phyloP scores from a whole-genome alignment of 2,797 vertebrate genomes.

The Melanotaenia maccullochi region DNA sequence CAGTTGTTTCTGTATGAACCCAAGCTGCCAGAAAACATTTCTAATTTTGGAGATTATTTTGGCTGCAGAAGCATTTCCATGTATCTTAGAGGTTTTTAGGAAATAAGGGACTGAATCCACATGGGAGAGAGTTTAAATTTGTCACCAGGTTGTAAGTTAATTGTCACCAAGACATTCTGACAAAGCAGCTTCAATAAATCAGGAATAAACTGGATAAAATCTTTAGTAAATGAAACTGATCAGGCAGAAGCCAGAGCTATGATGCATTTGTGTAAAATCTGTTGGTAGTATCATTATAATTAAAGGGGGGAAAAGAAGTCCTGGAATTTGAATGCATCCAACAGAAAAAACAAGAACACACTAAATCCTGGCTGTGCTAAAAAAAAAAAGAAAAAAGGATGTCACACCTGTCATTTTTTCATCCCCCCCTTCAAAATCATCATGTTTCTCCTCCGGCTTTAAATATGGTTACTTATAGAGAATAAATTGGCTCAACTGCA shows the following conservation, averaged over 20 bases:
- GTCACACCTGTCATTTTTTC: not conserved
- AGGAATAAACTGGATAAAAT: not conserved
- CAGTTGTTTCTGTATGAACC: not conserved
- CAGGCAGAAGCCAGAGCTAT: not conserved
- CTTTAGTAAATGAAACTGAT: conserved; percentile 6
- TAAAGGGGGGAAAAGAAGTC: not conserved
- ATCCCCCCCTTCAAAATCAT: not conserved
- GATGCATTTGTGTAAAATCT: not conserved
- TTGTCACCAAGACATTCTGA: not conserved
- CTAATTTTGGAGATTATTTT: not conserved
- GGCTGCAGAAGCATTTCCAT: not conserved
- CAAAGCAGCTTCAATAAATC: not conserved
- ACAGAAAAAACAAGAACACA: not conserved
- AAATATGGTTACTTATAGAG: not conserved
- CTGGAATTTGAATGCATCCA: not conserved
- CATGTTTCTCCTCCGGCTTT: not conserved
- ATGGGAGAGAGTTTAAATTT: not conserved
- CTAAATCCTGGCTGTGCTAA: not conserved
- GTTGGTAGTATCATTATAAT: not conserved
- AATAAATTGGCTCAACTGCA: not conserved
- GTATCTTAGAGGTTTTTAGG: not conserved
- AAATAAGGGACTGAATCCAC: not conserved
- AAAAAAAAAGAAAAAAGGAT: not conserved
- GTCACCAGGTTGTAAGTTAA: not conserved
- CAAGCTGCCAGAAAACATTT: not conserved